phyloP scores from a whole-genome alignment of 2,113 vertebrate genomes.

The Neotragus pygmaeus region DNA sequence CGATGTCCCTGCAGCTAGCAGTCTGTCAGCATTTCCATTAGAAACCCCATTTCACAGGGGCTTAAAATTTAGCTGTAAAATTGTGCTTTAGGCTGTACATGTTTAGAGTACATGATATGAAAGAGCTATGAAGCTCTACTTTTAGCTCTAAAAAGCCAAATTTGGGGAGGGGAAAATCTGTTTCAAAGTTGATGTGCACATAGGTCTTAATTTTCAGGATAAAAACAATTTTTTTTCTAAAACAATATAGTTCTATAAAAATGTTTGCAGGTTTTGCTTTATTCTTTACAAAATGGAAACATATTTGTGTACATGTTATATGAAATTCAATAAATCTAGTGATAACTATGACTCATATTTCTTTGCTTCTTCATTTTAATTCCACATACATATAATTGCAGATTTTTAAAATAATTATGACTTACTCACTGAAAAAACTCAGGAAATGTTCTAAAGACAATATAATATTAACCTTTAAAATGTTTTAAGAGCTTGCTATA shows the following conservation, averaged over 20 bases:
- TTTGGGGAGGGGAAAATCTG: background rate
- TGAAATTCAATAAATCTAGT: background rate
- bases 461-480: background rate
- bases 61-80: slow-evolving; percentile 77
- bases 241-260: background rate
- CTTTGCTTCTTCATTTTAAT: background rate
- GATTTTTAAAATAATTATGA: background rate
- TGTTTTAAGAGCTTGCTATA: background rate
- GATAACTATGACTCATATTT: background rate
- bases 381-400: background rate
- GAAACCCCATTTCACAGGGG: slow-evolving; percentile 76
- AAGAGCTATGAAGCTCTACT: slow-evolving; percentile 55
- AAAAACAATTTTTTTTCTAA: background rate
- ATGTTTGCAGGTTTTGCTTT: background rate
- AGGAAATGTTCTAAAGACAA: background rate
- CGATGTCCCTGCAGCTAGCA: slow-evolving; percentile 70
- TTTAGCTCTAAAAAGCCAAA: slow-evolving; percentile 23
- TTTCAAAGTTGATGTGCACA: background rate
- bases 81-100: slow-evolving; percentile 60
- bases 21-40: slow-evolving; percentile 82
- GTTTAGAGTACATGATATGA: slow-evolving; percentile 52
- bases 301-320: background rate
- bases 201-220: background rate
- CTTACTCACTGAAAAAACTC: background rate
- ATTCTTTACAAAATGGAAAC: background rate